These are phyloP conservation scores for Mimumesa dahlbomi DNA, from an alignment of 2,888 invertebrate genomes.

Conservation along the genomic window DNA sequence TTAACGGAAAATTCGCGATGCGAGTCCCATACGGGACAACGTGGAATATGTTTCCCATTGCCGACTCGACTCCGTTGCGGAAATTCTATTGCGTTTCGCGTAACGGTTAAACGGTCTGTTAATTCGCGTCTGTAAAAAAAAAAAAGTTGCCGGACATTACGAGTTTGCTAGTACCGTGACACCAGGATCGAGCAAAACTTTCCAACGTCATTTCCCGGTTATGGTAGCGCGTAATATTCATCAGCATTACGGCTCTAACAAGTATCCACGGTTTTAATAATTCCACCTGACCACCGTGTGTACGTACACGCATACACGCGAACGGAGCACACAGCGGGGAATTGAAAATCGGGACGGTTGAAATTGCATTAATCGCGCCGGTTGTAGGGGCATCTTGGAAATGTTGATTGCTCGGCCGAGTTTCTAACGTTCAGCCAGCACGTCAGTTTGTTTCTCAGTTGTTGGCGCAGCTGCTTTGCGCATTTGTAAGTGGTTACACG, in stretches of 20 bases:
- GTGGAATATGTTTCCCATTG: not conserved
- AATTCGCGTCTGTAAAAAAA: conserved; percentile 29
- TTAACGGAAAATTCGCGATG: conserved; percentile 49
- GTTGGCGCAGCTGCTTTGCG: conserved; percentile 43
- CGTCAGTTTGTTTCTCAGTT: conserved; percentile 58
- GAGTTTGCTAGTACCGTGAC: conserved; percentile 6
- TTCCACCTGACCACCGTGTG: too few relatives aligned
- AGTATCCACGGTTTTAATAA: too few relatives aligned
- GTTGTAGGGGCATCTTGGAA: conserved; percentile 63
- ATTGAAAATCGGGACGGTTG: too few relatives aligned
- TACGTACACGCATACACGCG: too few relatives aligned
- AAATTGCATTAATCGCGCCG: conserved; percentile 57
- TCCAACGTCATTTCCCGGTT: too few relatives aligned
- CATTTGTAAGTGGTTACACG: conserved; percentile 27
- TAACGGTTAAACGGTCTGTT: conserved; percentile 9
- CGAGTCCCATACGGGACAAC: conserved; percentile 17
- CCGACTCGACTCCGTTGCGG: not conserved
- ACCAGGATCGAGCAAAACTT: too few relatives aligned
- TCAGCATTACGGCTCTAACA: too few relatives aligned
- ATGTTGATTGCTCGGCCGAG: conserved; percentile 64
- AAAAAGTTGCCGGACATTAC: conserved; percentile 34
- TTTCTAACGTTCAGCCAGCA: conserved; percentile 61
- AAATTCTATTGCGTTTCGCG: not conserved
- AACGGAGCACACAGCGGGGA: too few relatives aligned
- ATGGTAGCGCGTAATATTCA: too few relatives aligned